Percentiles rank a stretch among this genome's conserved stretches.
Evolutionary conservation across 1,140 invertebrate species (phyloP).

Genomic region (Aradophagus sp.): DNA sequence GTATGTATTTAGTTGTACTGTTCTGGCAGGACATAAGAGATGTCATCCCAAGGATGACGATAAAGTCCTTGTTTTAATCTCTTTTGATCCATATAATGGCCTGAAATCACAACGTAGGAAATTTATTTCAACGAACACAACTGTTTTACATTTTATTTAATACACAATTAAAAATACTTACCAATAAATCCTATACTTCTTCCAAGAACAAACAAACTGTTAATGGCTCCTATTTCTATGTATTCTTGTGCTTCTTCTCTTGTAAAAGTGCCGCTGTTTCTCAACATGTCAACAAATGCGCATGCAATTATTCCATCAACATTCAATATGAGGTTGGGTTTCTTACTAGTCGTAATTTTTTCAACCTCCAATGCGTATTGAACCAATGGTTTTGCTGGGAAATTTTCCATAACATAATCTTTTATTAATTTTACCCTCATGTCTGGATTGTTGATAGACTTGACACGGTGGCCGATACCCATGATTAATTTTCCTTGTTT

Average conservation of each 20-base stretch:
- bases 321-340: slow-evolving; percentile 99
- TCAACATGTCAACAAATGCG: slow-evolving; percentile 96
- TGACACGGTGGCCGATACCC: slow-evolving; percentile 99
- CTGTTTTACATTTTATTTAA: too few relatives aligned
- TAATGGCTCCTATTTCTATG: slow-evolving; percentile 97
- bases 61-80: slow-evolving; percentile 98
- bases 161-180: slow-evolving; percentile 66
- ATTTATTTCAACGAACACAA: neutral
- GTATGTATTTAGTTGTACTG: slow-evolving; percentile 77
- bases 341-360: slow-evolving; percentile 99
- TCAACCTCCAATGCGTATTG: slow-evolving; percentile 98
- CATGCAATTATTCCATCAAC: slow-evolving; percentile 99
- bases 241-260: slow-evolving; percentile 98
- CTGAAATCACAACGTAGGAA: slow-evolving; percentile 71
- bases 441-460: slow-evolving; percentile 99
- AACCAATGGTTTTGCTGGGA: slow-evolving; percentile 93
- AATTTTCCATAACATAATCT: slow-evolving; percentile 95
- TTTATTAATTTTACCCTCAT: slow-evolving; percentile 97
- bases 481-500: slow-evolving; percentile 98
- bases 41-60: slow-evolving; percentile 99
- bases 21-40: slow-evolving; percentile 97
- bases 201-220: slow-evolving; percentile 98
- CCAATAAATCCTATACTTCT: slow-evolving; percentile 99
- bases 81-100: slow-evolving; percentile 99
- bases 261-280: slow-evolving; percentile 94